These are phyloP conservation scores for Athalia rosae DNA, from an alignment of 2,888 invertebrate species.

Conservation along the genomic window DNA sequence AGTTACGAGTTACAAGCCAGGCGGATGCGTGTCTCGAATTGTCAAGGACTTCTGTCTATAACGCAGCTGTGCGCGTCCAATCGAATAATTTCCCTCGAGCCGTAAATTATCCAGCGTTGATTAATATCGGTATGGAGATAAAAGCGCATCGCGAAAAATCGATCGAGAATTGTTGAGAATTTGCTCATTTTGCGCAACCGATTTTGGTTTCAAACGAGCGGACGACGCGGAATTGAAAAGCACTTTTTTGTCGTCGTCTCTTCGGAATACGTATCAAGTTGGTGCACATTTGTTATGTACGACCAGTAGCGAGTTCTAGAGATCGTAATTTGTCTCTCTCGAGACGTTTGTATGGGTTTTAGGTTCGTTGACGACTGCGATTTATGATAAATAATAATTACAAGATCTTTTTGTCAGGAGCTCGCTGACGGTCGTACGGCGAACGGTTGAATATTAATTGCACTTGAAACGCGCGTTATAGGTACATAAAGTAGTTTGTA, in stretches of 20 bases:
- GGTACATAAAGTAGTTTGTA: too few relatives aligned
- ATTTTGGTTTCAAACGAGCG: too few relatives aligned
- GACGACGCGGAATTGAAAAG: too few relatives aligned
- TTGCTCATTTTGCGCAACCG: too few relatives aligned
- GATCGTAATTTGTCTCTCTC: conserved; percentile 14
- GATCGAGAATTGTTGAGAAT: too few relatives aligned
- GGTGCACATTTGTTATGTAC: too few relatives aligned
- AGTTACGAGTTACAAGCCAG: background rate
- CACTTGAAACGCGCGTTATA: background rate
- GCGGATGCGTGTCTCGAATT: conserved; percentile 6
- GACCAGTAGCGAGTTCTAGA: background rate
- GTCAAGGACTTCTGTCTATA: background rate
- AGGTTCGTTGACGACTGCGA: conserved; percentile 3
- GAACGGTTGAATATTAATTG: background rate
- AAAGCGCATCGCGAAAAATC: too few relatives aligned
- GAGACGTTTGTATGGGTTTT: conserved; percentile 6
- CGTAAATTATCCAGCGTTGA: background rate
- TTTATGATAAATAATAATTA: conserved; percentile 29
- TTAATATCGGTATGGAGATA: background rate
- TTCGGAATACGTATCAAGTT: too few relatives aligned
- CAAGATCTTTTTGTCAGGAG: conserved; percentile 5
- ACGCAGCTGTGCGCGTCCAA: conserved; percentile 25
- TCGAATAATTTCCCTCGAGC: conserved; percentile 1
- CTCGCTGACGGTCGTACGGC: too few relatives aligned
- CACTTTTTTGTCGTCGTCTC: too few relatives aligned